phyloP scores from a whole-genome alignment of 2,797 vertebrate genomes.

The Pteropus rufus region DNA sequence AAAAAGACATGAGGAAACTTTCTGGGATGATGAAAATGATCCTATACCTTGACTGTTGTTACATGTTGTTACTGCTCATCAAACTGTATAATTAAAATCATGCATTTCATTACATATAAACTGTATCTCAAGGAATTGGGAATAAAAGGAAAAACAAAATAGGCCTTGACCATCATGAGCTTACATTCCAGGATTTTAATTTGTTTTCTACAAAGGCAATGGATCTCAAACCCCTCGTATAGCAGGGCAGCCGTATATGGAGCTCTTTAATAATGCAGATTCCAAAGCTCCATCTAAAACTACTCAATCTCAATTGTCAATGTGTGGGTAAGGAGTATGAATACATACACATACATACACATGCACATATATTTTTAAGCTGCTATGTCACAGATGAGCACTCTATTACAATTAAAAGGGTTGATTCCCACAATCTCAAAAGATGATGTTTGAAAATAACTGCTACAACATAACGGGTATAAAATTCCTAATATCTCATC shows the following conservation, averaged over 20 bases:
- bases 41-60: not conserved
- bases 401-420: not conserved
- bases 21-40: not conserved
- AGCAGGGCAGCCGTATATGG: not conserved
- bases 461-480: not conserved
- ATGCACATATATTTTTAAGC: not conserved
- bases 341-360: not conserved
- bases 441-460: slow-evolving; percentile 17
- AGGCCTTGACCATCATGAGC: not conserved
- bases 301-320: not conserved
- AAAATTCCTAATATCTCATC: slow-evolving; percentile 13
- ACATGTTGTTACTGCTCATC: not conserved
- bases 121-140: not conserved
- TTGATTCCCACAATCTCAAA: not conserved
- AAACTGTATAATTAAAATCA: not conserved
- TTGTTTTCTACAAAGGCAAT: not conserved
- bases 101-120: not conserved
- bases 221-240: not conserved
- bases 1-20: not conserved
- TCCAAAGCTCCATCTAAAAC: not conserved
- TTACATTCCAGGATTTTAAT: slow-evolving; percentile 1
- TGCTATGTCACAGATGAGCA: not conserved
- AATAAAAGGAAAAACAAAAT: not conserved
- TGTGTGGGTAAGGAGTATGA: not conserved
- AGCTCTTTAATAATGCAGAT: not conserved